phyloP scores from a whole-genome alignment of 2,797 vertebrate genomes.

The Lycodopsis pacificus region DNA sequence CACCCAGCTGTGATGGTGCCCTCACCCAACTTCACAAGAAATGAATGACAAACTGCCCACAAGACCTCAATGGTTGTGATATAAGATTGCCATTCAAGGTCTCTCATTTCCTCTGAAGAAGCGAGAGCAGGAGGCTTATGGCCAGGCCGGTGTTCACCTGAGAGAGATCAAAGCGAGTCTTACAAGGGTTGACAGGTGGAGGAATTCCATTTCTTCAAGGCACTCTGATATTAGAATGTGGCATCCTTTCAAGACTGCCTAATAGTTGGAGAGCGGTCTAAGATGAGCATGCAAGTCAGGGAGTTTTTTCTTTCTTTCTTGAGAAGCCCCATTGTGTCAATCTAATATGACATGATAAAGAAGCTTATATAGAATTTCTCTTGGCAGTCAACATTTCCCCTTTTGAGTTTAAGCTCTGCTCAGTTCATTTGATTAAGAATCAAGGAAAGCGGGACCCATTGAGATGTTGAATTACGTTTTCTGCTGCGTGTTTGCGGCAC shows the following conservation, averaged over 20 bases:
- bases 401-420: background rate
- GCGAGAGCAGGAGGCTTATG: constrained; percentile 30
- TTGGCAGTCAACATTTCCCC: background rate
- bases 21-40: background rate
- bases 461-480: background rate
- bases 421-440: constrained; percentile 5
- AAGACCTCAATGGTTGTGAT: constrained; percentile 20
- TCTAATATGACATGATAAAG: constrained; percentile 14
- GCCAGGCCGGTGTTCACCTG: constrained; percentile 44
- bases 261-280: constrained; percentile 23
- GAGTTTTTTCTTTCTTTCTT: background rate
- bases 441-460: background rate
- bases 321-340: background rate
- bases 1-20: background rate
- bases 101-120: constrained; percentile 50
- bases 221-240: constrained; percentile 29
- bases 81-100: constrained; percentile 23
- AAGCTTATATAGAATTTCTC: constrained; percentile 20
- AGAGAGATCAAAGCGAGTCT: constrained; percentile 61
- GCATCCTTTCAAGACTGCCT: constrained; percentile 28
- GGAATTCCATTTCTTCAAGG: constrained; percentile 49
- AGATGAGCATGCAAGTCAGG: constrained; percentile 18
- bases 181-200: constrained; percentile 33
- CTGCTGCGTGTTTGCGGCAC: background rate
- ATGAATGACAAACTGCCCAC: constrained; percentile 34